These are phyloP conservation scores for Balaenoptera acutorostrata DNA, from an alignment of 2,113 vertebrate genomes.

Conservation along the genomic window DNA sequence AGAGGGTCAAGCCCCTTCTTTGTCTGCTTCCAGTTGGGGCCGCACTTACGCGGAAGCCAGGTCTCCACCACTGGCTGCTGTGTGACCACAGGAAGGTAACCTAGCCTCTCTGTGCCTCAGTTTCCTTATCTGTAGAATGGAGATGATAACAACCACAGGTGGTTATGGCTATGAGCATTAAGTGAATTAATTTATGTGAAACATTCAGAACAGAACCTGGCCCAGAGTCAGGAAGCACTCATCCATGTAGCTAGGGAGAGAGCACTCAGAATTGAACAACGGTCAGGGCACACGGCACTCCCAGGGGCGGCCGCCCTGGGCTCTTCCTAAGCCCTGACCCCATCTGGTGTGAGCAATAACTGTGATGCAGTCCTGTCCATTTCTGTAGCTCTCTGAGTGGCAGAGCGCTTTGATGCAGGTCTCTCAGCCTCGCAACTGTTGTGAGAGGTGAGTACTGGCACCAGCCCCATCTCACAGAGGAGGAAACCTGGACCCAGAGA, in stretches of 20 bases:
- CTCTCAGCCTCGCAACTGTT: background rate
- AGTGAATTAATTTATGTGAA: background rate
- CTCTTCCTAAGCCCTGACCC: background rate
- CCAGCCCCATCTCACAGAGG: background rate
- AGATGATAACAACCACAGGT: background rate
- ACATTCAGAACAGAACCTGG: background rate
- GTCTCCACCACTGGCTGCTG: background rate
- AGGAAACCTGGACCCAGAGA: background rate
- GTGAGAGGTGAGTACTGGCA: background rate
- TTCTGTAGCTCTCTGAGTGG: background rate
- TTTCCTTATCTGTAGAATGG: background rate
- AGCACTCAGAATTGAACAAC: no score
- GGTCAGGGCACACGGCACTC: no score
- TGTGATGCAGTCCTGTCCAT: background rate
- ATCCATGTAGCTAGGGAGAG: no score
- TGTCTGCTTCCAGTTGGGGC: background rate
- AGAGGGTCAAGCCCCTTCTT: background rate
- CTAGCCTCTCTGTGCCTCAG: background rate
- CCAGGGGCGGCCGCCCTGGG: fast-evolving
- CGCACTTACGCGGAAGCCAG: fast-evolving
- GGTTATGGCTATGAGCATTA: background rate
- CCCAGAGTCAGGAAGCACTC: background rate
- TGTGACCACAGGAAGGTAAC: background rate
- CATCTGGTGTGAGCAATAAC: background rate
- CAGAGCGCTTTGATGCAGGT: background rate